Conservation (phyloP, 2,888 invertebrate genomes). For the Caenorhabditis afra region DNA sequence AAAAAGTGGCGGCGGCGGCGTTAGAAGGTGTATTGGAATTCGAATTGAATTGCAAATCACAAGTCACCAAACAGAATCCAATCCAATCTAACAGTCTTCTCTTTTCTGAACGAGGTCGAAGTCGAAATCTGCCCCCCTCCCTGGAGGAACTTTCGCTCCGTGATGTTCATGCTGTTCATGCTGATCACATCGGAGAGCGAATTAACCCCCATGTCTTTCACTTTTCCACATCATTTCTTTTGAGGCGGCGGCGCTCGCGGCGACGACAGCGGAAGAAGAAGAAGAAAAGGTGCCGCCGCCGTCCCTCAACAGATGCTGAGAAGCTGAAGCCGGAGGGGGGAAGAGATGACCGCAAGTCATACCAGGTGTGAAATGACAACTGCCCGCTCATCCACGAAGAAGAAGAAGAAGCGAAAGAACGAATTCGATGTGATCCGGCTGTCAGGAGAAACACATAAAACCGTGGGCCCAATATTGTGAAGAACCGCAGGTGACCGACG, state of each 20-base stretch:
- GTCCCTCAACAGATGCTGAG: slow-evolving; percentile 4
- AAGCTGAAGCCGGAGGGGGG: neutral
- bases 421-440: slow-evolving; percentile 11
- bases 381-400: neutral
- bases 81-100: slow-evolving; percentile 24
- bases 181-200: slow-evolving; percentile 1
- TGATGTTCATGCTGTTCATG: slow-evolving; percentile 8
- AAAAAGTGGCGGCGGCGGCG: neutral
- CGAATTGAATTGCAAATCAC: slow-evolving; percentile 41
- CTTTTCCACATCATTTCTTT: slow-evolving; percentile 29
- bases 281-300: slow-evolving; percentile 9
- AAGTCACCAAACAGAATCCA: slow-evolving; percentile 9
- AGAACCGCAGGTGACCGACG: slow-evolving; percentile 2
- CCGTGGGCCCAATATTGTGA: slow-evolving; percentile 14
- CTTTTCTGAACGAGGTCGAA: slow-evolving; percentile 23
- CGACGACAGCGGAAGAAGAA: neutral
- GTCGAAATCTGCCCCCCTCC: neutral
- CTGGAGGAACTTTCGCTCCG: neutral
- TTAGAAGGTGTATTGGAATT: neutral
- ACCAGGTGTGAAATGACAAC: slow-evolving; percentile 29
- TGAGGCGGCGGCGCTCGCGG: slow-evolving; percentile 9
- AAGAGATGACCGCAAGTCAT: slow-evolving; percentile 16
- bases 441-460: slow-evolving; percentile 3
- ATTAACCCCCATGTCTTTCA: slow-evolving; percentile 20
- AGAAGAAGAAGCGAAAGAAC: neutral